Evolutionary conservation across 2,797 vertebrate species (phyloP).

Genomic region (Scolopax rusticola): DNA sequence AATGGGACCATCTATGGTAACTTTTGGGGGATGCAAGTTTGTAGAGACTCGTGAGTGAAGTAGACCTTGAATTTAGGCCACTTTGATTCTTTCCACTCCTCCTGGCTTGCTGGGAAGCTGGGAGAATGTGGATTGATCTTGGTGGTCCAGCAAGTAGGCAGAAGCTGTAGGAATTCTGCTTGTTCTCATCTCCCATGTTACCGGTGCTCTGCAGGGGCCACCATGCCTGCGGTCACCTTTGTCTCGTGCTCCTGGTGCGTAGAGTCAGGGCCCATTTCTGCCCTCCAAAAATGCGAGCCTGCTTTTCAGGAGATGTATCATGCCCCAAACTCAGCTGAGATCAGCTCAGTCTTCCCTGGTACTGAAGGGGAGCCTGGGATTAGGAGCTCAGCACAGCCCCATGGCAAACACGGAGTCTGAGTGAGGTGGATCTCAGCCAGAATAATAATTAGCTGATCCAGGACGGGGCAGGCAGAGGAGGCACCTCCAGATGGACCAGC

Average conservation of each 20-base stretch:
- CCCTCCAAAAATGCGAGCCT: background rate
- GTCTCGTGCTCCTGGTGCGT: background rate
- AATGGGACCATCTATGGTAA: slow-evolving; percentile 87
- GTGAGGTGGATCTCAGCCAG: background rate
- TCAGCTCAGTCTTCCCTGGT: background rate
- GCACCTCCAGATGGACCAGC: background rate
- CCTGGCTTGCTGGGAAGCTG: background rate
- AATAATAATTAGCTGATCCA: background rate
- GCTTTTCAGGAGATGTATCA: background rate
- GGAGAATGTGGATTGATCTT: background rate
- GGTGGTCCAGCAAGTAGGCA: too few relatives aligned
- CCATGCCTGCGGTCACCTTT: rapidly evolving
- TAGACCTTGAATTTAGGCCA: background rate
- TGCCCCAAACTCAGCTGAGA: background rate
- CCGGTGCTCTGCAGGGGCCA: background rate
- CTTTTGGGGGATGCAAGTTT: rapidly evolving
- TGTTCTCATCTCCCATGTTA: background rate
- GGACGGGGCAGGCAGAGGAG: background rate
- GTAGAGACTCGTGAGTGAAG: background rate
- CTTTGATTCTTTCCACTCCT: background rate
- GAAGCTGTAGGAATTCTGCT: background rate
- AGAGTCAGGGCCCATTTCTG: background rate
- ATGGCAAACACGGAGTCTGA: rapidly evolving
- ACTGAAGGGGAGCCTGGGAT: background rate
- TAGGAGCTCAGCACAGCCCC: background rate